Evolutionary conservation across 2,113 vertebrate species (phyloP).

Genomic region (Hiodon tergisus): DNA sequence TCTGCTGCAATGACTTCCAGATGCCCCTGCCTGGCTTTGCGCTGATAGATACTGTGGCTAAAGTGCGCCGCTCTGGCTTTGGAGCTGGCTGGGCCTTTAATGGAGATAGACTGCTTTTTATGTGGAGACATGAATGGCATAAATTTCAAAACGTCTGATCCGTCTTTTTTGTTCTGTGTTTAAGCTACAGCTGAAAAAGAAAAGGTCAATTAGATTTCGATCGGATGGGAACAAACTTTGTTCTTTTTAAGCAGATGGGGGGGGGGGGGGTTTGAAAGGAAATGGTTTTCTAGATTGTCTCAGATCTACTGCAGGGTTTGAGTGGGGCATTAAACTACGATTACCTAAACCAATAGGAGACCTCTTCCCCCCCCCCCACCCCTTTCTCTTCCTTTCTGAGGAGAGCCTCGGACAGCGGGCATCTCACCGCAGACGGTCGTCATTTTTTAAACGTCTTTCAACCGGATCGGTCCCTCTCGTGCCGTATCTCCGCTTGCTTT

Average conservation of each 20-base stretch:
- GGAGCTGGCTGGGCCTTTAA: slow-evolving; percentile 54
- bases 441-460: too few species aligned
- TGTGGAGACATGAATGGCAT: slow-evolving; percentile 63
- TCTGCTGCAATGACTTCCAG: slow-evolving; percentile 80
- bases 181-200: slow-evolving; percentile 39
- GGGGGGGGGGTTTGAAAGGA: background rate
- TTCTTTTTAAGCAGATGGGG: slow-evolving; percentile 38
- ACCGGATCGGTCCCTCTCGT: too few species aligned
- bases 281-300: background rate
- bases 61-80: slow-evolving; percentile 48
- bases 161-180: slow-evolving; percentile 38
- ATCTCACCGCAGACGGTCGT: too few species aligned
- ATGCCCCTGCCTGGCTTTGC: slow-evolving; percentile 63
- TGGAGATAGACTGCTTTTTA: slow-evolving; percentile 63
- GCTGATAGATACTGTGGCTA: slow-evolving; percentile 51
- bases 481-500: too few species aligned
- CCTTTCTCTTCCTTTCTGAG: slow-evolving; percentile 11
- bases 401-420: too few species aligned
- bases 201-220: slow-evolving; percentile 35
- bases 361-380: slow-evolving; percentile 3
- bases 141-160: slow-evolving; percentile 46
- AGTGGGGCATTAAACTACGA: background rate
- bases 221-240: slow-evolving; percentile 40
- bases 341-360: background rate
- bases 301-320: background rate